Evolutionary conservation across 1,140 invertebrate species (phyloP).

Genomic region (Mizuhopecten yessoensis): DNA sequence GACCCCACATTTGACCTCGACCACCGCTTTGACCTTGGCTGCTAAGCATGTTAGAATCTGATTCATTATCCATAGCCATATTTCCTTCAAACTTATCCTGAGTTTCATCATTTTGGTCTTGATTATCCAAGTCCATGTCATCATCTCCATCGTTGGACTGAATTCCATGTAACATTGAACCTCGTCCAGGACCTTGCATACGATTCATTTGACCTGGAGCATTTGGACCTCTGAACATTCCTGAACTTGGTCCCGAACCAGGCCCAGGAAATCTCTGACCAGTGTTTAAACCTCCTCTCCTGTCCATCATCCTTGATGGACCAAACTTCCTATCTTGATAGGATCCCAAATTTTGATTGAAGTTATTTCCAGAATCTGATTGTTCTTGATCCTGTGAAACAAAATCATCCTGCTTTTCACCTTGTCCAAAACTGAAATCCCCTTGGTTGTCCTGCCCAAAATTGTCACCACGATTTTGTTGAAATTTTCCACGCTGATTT

Average conservation of each 20-base stretch:
- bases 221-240: slow-evolving; percentile 2
- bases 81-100: slow-evolving; percentile 10
- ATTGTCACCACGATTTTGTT: no score
- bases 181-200: not conserved
- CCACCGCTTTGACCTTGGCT: not conserved
- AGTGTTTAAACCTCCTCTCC: not conserved
- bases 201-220: not conserved
- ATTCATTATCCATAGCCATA: not conserved
- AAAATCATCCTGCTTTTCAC: not conserved
- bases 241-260: not conserved
- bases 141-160: not conserved
- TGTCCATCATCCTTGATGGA: slow-evolving; percentile 21
- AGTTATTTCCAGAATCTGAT: not conserved
- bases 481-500: no score
- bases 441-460: no score
- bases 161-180: not conserved
- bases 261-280: slow-evolving; percentile 4
- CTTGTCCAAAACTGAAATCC: not conserved
- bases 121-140: not conserved
- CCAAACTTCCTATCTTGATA: not conserved
- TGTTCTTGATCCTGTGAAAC: not conserved
- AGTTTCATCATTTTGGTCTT: not conserved
- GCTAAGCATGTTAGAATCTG: not conserved
- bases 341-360: not conserved
- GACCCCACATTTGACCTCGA: not conserved